Evolutionary conservation across 1,140 invertebrate species (phyloP).

Genomic region (Camponotus floridanus): DNA sequence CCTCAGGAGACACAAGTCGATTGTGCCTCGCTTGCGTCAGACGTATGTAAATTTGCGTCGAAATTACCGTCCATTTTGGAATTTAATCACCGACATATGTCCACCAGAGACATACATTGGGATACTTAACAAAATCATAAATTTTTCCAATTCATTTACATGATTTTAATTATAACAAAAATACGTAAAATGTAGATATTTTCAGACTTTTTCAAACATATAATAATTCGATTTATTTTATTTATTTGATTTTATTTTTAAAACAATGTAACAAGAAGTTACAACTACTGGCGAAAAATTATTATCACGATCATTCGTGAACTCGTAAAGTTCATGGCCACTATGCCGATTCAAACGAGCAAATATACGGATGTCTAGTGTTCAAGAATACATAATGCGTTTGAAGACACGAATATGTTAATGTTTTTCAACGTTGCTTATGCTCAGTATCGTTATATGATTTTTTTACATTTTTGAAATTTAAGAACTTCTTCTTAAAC

Average conservation of each 20-base stretch:
- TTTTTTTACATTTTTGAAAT: constrained; percentile 24
- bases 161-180: not conserved
- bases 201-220: not conserved
- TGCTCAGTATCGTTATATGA: not conserved
- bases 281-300: not conserved
- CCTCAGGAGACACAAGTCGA: not conserved
- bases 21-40: constrained; percentile 11
- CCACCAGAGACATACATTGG: not conserved
- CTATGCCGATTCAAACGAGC: not conserved
- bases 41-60: constrained; percentile 6
- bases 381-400: not conserved
- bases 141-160: constrained; percentile 3
- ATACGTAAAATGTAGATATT: not conserved
- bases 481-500: not conserved
- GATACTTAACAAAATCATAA: not conserved
- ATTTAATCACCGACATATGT: not conserved
- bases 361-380: constrained; percentile 10
- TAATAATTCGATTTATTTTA: not conserved
- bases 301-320: not conserved
- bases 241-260: not conserved
- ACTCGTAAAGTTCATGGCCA: not conserved
- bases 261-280: not conserved
- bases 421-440: constrained; percentile 22
- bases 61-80: not conserved
- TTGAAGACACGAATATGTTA: constrained; percentile 1